Conservation (phyloP, 1,140 invertebrate genomes). For the Drosophila bocqueti region DNA sequence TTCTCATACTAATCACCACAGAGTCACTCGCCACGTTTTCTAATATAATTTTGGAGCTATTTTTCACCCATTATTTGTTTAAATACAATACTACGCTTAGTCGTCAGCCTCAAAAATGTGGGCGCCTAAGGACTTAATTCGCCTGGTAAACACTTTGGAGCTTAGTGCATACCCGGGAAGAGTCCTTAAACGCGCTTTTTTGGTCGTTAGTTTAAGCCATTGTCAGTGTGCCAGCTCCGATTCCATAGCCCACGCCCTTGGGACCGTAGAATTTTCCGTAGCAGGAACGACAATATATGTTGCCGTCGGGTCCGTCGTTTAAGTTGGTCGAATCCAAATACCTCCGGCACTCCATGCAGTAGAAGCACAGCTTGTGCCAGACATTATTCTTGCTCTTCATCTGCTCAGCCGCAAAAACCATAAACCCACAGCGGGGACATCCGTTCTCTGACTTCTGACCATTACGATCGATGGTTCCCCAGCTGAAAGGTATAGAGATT, state of each 20-base stretch:
- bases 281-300: slow-evolving; percentile 97
- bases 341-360: slow-evolving; percentile 95
- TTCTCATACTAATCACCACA: slow-evolving; percentile 22
- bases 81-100: slow-evolving; percentile 35
- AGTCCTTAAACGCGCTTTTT: slow-evolving; percentile 30
- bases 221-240: slow-evolving; percentile 94
- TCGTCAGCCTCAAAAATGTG: slow-evolving; percentile 45
- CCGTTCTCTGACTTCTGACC: slow-evolving; percentile 85
- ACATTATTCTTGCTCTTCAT: slow-evolving; percentile 96
- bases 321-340: slow-evolving; percentile 96
- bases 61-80: slow-evolving; percentile 1
- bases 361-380: slow-evolving; percentile 98
- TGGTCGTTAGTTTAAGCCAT: slow-evolving; percentile 85
- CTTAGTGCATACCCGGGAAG: background rate
- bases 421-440: slow-evolving; percentile 94
- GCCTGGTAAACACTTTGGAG: slow-evolving; percentile 21
- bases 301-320: slow-evolving; percentile 95
- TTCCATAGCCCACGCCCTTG: slow-evolving; percentile 95
- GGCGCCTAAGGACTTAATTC: slow-evolving; percentile 2
- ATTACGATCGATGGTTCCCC: slow-evolving; percentile 41
- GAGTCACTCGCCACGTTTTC: slow-evolving; percentile 8
- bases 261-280: slow-evolving; percentile 97
- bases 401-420: slow-evolving; percentile 96
- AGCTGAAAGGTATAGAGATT: slow-evolving; percentile 17
- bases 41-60: slow-evolving; percentile 33